A percentile compares a stretch with the other conserved stretches of the same genome.
Conservation (phyloP, 2,797 vertebrate species). For the Neostethus bicornis region DNA sequence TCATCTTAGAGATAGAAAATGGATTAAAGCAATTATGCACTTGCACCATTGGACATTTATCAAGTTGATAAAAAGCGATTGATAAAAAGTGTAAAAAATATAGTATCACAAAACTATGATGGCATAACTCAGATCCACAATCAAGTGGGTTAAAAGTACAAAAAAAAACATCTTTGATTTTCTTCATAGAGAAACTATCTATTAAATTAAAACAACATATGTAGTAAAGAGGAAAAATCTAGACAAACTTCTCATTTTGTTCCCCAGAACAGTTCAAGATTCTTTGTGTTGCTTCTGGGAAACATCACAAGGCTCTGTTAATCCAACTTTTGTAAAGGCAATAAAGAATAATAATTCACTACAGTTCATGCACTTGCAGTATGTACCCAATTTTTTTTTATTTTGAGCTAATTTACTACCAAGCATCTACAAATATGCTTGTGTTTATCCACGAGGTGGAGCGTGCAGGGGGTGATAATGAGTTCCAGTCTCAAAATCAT, state of each 20-base stretch:
- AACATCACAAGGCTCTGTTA: constrained; percentile 7
- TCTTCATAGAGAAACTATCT: too few relatives aligned
- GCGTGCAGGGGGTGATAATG: constrained; percentile 66
- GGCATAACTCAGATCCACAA: neutral
- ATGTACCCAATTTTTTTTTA: neutral
- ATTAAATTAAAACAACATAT: too few relatives aligned
- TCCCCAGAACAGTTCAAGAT: constrained; percentile 41
- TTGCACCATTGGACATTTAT: neutral
- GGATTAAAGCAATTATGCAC: too few relatives aligned
- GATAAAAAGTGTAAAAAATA: neutral
- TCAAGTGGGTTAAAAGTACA: too few relatives aligned
- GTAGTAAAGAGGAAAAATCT: too few relatives aligned
- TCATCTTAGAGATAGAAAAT: too few relatives aligned
- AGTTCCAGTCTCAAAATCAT: constrained; percentile 75
- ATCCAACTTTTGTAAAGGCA: constrained; percentile 3
- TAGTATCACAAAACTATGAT: neutral
- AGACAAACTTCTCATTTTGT: constrained; percentile 31
- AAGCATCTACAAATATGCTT: constrained; percentile 20
- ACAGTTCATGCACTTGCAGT: neutral
- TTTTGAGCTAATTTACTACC: constrained; percentile 13
- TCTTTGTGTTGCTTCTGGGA: constrained; percentile 18
- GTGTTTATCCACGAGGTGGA: constrained; percentile 23
- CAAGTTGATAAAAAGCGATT: neutral
- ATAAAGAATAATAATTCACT: neutral
- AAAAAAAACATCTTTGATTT: too few relatives aligned